These are phyloP conservation scores for Bugula neritina DNA, from an alignment of 2,888 invertebrate genomes.

Conservation along the genomic window DNA sequence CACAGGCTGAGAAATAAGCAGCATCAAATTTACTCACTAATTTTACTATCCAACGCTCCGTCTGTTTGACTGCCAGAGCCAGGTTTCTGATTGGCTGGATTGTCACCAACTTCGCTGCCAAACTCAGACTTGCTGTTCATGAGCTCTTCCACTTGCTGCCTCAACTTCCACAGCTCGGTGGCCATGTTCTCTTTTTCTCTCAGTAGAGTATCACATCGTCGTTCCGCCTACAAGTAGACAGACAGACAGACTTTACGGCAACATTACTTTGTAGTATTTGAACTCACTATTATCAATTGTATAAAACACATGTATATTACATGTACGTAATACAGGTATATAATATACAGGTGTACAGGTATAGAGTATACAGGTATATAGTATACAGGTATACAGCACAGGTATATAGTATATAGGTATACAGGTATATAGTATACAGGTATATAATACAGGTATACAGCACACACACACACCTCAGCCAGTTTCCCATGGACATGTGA, in stretches of 20 bases:
- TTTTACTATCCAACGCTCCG: conserved; percentile 39
- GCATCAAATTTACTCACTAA: conserved; percentile 35
- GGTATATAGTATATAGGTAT: too few species aligned
- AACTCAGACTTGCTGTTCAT: conserved; percentile 29
- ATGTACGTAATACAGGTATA: too few species aligned
- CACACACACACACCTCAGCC: neutral
- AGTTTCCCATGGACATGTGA: conserved; percentile 20
- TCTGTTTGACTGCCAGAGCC: conserved; percentile 32
- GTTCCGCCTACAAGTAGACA: conserved; percentile 33
- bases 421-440: neutral
- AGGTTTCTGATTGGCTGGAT: neutral
- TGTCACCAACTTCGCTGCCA: conserved; percentile 19
- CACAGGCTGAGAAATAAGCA: neutral
- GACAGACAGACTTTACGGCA: too few species aligned
- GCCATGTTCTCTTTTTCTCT: conserved; percentile 45
- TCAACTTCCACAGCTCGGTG: conserved; percentile 40
- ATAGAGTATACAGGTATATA: too few species aligned
- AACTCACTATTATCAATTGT: too few species aligned
- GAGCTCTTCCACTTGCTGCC: conserved; percentile 35
- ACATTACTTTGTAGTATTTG: too few species aligned
- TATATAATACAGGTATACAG: neutral
- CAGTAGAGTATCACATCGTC: conserved; percentile 36
- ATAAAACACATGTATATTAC: too few species aligned
- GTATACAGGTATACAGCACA: too few species aligned
- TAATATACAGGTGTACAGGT: too few species aligned